Evolutionary conservation across 2,888 invertebrate genomes (phyloP).

Genomic region (Geophilus truncorum): DNA sequence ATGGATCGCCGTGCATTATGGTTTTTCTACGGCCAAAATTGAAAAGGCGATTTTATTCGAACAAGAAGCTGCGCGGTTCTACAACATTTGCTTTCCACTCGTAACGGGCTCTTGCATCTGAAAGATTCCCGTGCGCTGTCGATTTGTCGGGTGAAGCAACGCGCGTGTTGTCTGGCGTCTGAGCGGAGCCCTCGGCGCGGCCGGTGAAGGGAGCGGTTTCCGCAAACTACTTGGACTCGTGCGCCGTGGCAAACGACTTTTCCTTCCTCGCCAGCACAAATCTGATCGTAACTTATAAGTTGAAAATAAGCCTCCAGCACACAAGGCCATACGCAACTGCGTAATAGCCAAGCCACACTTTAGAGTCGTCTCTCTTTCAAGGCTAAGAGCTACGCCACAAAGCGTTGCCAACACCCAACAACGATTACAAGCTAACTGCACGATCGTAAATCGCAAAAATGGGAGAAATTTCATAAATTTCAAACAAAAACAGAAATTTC

Average conservation of each 20-base stretch:
- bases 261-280: conserved; percentile 16
- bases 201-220: conserved; percentile 22
- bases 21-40: conserved; percentile 14
- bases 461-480: conserved; percentile 4
- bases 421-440: conserved; percentile 21
- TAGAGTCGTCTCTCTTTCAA: conserved; percentile 17
- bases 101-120: conserved; percentile 18
- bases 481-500: neutral
- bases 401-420: conserved; percentile 25
- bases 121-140: conserved; percentile 7
- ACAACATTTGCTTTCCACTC: conserved; percentile 24
- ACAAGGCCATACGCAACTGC: conserved; percentile 18
- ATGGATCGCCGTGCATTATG: neutral
- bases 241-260: conserved; percentile 32
- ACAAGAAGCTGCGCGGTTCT: conserved; percentile 19
- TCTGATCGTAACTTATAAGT: conserved; percentile 29
- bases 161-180: conserved; percentile 4
- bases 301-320: conserved; percentile 30
- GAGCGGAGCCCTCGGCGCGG: conserved; percentile 8
- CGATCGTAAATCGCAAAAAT: neutral
- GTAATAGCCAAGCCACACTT: conserved; percentile 23
- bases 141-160: neutral
- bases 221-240: conserved; percentile 6
- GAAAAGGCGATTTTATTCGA: conserved; percentile 20
- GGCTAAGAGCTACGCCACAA: conserved; percentile 13